Evolutionary conservation across 1,140 invertebrate genomes (phyloP).

Genomic region (Tribolium madens): DNA sequence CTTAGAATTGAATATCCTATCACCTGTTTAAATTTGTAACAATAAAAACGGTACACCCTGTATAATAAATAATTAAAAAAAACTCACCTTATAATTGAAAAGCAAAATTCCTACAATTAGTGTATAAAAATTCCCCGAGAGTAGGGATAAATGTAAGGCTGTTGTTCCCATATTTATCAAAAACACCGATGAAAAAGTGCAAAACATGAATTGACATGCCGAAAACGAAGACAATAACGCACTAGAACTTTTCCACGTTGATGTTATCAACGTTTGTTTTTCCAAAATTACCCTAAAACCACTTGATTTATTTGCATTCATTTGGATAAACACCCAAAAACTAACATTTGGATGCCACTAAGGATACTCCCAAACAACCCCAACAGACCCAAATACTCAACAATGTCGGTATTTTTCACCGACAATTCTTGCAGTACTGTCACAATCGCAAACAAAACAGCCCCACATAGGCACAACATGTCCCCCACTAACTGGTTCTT

Average conservation of each 20-base stretch:
- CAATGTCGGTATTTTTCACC: conserved; percentile 82
- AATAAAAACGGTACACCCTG: no score
- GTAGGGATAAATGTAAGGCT: conserved; percentile 83
- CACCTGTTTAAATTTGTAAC: no score
- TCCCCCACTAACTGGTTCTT: conserved; percentile 86
- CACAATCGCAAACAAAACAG: conserved; percentile 83
- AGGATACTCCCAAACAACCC: conserved; percentile 86
- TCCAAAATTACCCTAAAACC: conserved; percentile 66
- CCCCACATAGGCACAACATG: conserved; percentile 85
- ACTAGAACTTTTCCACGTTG: conserved; percentile 71
- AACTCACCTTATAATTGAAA: conserved; percentile 83
- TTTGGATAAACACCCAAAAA: conserved; percentile 24
- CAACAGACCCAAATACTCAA: conserved; percentile 88
- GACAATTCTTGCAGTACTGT: conserved; percentile 88
- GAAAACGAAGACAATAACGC: conserved; percentile 70
- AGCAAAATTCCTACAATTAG: conserved; percentile 83
- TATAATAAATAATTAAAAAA: background rate
- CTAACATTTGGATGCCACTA: conserved; percentile 83
- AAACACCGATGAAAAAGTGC: conserved; percentile 81
- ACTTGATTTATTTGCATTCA: conserved; percentile 4
- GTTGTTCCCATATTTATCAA: conserved; percentile 84
- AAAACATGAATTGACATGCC: conserved; percentile 78
- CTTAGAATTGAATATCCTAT: no score
- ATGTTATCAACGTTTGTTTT: conserved; percentile 66
- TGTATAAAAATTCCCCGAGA: conserved; percentile 89